Conservation (phyloP, 2,888 invertebrate species). For the Acleris sparsana region DNA sequence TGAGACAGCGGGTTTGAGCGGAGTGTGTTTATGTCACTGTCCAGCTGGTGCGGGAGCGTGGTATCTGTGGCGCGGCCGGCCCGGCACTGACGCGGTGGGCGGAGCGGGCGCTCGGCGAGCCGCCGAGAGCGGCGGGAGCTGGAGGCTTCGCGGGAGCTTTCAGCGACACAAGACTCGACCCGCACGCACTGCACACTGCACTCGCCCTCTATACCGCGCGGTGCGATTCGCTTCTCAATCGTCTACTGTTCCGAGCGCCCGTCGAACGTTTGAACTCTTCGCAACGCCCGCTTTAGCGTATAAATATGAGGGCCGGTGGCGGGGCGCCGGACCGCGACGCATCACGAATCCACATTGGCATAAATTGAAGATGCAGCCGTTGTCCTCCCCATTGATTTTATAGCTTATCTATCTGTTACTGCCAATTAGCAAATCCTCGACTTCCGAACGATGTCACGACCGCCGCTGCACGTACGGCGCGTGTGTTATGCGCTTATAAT, state of each 20-base stretch:
- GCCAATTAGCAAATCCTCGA: conserved; percentile 77
- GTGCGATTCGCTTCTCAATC: conserved; percentile 76
- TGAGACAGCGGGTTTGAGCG: conserved; percentile 56
- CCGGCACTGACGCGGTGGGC: conserved; percentile 80
- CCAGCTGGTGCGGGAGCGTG: conserved; percentile 67
- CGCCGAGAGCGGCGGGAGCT: conserved; percentile 48
- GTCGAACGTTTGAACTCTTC: conserved; percentile 82
- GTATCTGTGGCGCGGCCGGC: conserved; percentile 80
- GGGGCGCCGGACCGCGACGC: conserved; percentile 77
- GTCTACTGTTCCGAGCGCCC: conserved; percentile 81
- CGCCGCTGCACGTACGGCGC: conserved; percentile 62
- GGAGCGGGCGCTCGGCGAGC: conserved; percentile 60
- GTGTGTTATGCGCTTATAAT: conserved; percentile 56
- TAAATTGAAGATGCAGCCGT: conserved; percentile 80
- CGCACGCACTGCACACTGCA: conserved; percentile 83
- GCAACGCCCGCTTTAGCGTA: conserved; percentile 79
- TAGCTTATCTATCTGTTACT: conserved; percentile 75
- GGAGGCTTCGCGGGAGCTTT: conserved; percentile 82
- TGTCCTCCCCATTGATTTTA: conserved; percentile 81
- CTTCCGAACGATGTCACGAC: conserved; percentile 59
- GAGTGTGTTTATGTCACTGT: conserved; percentile 57
- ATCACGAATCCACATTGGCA: conserved; percentile 79
- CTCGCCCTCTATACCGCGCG: conserved; percentile 80
- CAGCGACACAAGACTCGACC: conserved; percentile 72
- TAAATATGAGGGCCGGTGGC: conserved; percentile 82